Evolutionary conservation across 1,140 invertebrate species (phyloP).

Genomic region (Zaprionus gabonicus): DNA sequence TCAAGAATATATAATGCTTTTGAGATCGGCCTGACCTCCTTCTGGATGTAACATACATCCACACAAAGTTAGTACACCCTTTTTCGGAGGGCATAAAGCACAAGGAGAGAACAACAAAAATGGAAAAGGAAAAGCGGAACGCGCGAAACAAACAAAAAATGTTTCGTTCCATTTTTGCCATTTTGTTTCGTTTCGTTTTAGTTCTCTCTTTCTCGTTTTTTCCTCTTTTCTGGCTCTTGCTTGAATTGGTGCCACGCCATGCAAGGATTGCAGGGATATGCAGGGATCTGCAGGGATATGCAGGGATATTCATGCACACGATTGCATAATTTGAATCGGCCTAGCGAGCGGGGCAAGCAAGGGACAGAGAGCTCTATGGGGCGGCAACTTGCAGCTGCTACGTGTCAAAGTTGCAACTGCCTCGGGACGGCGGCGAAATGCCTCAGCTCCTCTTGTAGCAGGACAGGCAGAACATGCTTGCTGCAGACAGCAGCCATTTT

Average conservation of each 20-base stretch:
- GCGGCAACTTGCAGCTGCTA: constrained; percentile 30
- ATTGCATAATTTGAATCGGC: constrained; percentile 65
- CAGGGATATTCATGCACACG: constrained; percentile 38
- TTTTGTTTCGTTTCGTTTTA: constrained; percentile 32
- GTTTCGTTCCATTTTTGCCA: constrained; percentile 59
- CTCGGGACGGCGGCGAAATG: constrained; percentile 1
- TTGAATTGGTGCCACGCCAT: constrained; percentile 65
- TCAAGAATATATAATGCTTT: too few species aligned
- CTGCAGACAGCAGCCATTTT: constrained; percentile 31
- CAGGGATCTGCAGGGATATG: constrained; percentile 42
- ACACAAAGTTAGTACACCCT: too few species aligned
- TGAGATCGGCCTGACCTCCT: too few species aligned
- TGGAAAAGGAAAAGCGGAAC: constrained; percentile 45
- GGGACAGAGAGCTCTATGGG: background rate
- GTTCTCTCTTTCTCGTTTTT: background rate
- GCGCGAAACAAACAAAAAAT: constrained; percentile 27
- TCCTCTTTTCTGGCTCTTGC: background rate
- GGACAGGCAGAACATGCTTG: constrained; percentile 6
- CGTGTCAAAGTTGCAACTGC: constrained; percentile 42
- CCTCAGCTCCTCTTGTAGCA: background rate
- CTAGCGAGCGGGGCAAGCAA: background rate
- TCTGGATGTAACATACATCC: too few species aligned
- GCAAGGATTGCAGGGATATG: constrained; percentile 27
- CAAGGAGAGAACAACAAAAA: constrained; percentile 6
- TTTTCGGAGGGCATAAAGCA: background rate